Conservation (phyloP, 2,797 vertebrate genomes). For the Morus bassanus region DNA sequence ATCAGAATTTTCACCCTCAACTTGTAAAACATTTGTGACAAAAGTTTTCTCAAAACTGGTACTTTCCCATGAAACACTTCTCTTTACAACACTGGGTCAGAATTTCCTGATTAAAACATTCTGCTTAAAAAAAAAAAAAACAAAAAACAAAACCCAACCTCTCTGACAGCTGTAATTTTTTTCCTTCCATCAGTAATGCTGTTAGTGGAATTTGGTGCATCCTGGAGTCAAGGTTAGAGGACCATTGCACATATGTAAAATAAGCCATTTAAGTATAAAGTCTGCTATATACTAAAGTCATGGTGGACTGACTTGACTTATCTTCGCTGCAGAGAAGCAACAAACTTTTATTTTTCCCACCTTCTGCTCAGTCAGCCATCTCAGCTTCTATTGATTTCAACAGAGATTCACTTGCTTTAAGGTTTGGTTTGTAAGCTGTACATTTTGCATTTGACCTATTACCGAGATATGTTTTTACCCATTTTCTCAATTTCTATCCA, state of each 20-base stretch:
- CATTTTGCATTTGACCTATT: neutral
- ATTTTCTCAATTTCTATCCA: neutral
- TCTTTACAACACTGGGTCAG: neutral
- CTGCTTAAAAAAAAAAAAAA: neutral
- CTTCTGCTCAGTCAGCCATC: slow-evolving; percentile 13
- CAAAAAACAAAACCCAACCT: too few species aligned
- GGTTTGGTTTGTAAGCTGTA: neutral
- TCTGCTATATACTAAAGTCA: neutral
- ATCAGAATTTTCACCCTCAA: neutral
- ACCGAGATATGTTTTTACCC: neutral
- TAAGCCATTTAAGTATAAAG: neutral
- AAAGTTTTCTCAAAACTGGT: neutral
- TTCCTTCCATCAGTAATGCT: neutral
- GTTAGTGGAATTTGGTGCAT: neutral
- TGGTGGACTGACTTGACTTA: neutral
- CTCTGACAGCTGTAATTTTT: neutral
- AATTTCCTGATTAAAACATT: neutral
- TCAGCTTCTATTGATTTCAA: slow-evolving; percentile 21
- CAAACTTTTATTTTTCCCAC: slow-evolving; percentile 24
- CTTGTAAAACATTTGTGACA: neutral
- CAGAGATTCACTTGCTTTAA: neutral
- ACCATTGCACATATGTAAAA: neutral
- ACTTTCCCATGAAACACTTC: neutral
- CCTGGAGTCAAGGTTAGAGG: neutral
- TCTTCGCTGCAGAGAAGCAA: neutral